Percentiles rank a stretch among this genome's conserved stretches.
These are phyloP conservation scores for Amphipyra berbera DNA, from an alignment of 2,888 invertebrate genomes.

Conservation along the genomic window DNA sequence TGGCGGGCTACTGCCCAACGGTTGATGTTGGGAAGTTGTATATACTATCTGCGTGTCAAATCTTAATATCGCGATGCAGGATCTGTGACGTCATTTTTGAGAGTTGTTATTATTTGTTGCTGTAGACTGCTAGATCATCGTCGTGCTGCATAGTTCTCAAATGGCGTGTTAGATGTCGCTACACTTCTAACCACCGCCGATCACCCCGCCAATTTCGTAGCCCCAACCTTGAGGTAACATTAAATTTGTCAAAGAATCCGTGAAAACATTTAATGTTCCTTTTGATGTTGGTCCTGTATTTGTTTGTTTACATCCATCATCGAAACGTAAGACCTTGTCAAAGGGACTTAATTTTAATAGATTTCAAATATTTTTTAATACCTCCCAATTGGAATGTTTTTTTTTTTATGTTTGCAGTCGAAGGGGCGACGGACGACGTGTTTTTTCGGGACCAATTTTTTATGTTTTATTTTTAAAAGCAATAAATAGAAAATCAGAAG, in stretches of 20 bases:
- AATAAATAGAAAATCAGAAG: conserved; percentile 22
- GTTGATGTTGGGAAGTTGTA: no score
- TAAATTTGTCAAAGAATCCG: conserved; percentile 71
- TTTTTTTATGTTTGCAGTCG: conserved; percentile 35
- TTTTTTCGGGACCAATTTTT: conserved; percentile 13
- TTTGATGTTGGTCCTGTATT: conserved; percentile 60
- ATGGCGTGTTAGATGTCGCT: no score
- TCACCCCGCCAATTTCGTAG: conserved; percentile 16
- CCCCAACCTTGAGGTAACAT: conserved; percentile 62
- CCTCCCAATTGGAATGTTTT: conserved; percentile 44
- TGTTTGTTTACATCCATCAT: conserved; percentile 57
- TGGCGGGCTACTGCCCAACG: no score
- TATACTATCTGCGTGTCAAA: no score
- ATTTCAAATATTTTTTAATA: conserved; percentile 56
- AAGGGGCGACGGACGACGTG: conserved; percentile 8
- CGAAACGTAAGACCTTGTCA: conserved; percentile 42
- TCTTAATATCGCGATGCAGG: no score
- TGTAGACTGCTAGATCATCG: no score
- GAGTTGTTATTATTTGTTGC: no score
- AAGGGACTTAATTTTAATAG: conserved; percentile 60
- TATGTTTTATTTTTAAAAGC: conserved; percentile 15
- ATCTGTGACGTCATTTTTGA: no score
- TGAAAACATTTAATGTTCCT: conserved; percentile 63
- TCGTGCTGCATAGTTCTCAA: no score
- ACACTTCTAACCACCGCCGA: not conserved